These are phyloP conservation scores for Macrosteles quadrilineatus DNA, from an alignment of 1,140 invertebrate genomes.

Conservation along the genomic window DNA sequence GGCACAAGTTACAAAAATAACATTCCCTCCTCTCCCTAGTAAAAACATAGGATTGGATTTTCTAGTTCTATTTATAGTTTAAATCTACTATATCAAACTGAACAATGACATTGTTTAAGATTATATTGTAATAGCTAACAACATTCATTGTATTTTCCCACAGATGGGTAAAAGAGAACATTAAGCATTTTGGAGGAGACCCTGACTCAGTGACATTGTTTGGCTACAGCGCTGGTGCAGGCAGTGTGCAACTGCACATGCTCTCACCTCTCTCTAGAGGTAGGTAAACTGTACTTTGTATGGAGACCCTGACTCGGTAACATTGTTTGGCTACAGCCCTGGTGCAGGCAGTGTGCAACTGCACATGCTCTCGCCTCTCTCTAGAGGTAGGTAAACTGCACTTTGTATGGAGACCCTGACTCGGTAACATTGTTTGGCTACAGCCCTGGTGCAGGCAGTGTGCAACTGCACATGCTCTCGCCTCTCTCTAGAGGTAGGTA, in stretches of 20 bases:
- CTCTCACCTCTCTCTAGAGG: constrained; percentile 63
- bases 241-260: constrained; percentile 44
- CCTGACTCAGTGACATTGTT: constrained; percentile 14
- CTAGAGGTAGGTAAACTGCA: constrained; percentile 59
- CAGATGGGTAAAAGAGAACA: constrained; percentile 33
- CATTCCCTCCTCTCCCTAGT: too few relatives aligned
- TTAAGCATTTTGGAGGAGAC: constrained; percentile 29
- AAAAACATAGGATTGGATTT: too few relatives aligned
- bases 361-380: constrained; percentile 58
- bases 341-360: constrained; percentile 49
- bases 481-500: constrained; percentile 68
- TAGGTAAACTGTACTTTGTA: too few relatives aligned
- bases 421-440: constrained; percentile 44
- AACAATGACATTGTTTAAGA: too few relatives aligned
- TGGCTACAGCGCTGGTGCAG: constrained; percentile 54
- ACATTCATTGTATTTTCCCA: too few relatives aligned
- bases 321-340: constrained; percentile 49
- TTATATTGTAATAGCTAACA: too few relatives aligned
- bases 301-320: constrained; percentile 24
- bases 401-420: constrained; percentile 27
- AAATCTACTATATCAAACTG: too few relatives aligned
- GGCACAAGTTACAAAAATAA: too few relatives aligned
- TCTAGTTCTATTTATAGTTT: too few relatives aligned
- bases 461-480: constrained; percentile 46
- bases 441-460: constrained; percentile 51